Evolutionary conservation across 2,113 vertebrate genomes (phyloP), one percentile per base, ranked within the genome.

Genomic region (Dromaius novaehollandiae): DNA sequence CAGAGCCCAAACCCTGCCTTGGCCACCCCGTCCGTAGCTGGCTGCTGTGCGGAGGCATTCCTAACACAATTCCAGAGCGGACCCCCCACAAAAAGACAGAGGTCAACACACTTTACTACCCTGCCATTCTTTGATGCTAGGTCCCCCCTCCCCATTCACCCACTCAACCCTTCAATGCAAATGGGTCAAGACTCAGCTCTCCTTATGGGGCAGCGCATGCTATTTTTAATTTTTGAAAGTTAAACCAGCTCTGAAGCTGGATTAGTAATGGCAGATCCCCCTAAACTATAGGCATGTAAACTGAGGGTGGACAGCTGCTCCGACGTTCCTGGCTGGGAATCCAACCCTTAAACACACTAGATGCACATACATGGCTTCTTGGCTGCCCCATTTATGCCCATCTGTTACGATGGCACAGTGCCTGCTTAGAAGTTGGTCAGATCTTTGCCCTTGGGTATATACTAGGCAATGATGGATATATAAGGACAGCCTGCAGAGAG

Each of bases 171-270:
- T 92, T 96, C 86, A 79, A 88, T 80, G 74, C 73, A 91, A 96
- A 95, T 96, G 94, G 97, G 96, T 93, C 94, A 96, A 97, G 92
- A 97, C 89, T 88, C 38, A 50, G 25, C 30, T 51, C 90, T 94
- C 91, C 91, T 88, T 92, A 94, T 28, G 95, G 92, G 80, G 94
- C 81, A 88, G 95, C 20, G 78, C 61, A 75, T 79, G 85, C 96
- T 98, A 98, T 97, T 97, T 97, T 97, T 97, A 98, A 96, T 95
- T 94, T 96, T 92, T 96, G 97, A 97, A 97, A 98, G 95, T 90
- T 95, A 98, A 97, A 92, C 95, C 95, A 89, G 88, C 96, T 97
- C 97, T 97, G 97, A 98, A 95, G 96, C 91, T 95, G 97, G 97
- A 97, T 97, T 98, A 98, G 96, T 92, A 82, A 36, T 91, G 94